Percentiles rank a stretch among this genome's conserved stretches.
Evolutionary conservation across 2,797 vertebrate species (phyloP).

Genomic region (Pipistrellus pipistrellus): DNA sequence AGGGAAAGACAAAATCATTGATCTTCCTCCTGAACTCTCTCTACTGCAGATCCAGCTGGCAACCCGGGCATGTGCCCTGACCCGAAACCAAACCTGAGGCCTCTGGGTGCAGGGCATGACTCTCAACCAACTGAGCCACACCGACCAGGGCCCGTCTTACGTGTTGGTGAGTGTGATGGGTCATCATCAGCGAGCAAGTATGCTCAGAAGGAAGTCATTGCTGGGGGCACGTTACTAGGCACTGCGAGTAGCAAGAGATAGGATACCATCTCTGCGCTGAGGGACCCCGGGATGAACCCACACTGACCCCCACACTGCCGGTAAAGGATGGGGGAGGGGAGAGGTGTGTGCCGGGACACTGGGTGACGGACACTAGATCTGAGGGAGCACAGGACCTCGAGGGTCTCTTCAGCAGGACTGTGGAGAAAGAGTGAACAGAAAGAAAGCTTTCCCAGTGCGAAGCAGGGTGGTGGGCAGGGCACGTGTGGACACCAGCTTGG

Average conservation of each 20-base stretch:
- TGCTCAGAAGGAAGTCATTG: neutral
- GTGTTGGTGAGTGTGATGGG: neutral
- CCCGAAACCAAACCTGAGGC: neutral
- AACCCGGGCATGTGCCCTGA: neutral
- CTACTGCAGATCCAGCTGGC: neutral
- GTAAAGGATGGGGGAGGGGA: fast-evolving
- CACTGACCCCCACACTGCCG: fast-evolving
- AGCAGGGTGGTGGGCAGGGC: neutral
- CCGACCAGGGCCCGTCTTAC: neutral
- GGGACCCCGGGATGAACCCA: fast-evolving
- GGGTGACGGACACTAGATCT: neutral
- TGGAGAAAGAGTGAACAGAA: neutral
- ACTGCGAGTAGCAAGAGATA: fast-evolving
- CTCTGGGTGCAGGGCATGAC: neutral
- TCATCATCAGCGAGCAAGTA: fast-evolving
- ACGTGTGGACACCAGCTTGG: neutral
- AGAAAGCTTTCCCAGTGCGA: neutral
- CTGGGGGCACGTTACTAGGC: neutral
- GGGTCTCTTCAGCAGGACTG: neutral
- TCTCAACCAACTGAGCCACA: neutral
- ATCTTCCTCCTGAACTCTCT: neutral
- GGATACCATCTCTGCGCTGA: fast-evolving
- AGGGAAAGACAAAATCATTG: neutral
- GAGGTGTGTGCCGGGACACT: neutral
- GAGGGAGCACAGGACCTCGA: neutral